Base-by-base conservation (phyloP, 2,113 vertebrate species). In the Romanogobio albipinnatus region DNA sequence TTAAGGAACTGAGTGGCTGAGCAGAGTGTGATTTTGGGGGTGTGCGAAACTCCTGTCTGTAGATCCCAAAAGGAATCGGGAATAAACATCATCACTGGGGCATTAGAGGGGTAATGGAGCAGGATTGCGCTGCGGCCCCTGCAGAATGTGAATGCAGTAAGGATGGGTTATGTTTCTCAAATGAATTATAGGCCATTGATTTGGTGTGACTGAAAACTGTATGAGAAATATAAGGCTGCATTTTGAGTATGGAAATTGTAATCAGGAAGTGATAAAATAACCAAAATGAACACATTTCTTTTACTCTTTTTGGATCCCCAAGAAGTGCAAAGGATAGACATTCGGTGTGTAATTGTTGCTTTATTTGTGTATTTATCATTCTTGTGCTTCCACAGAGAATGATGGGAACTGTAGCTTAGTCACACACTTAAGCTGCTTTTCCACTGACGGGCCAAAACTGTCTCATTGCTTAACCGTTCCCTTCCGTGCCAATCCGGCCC, bases 51-150 rank as follows among this genome's bases (percentile, higher is more conserved):
- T 26, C n/a, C 58, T 62, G 58, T 79, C 45, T 79, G 76, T n/a
- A 79, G 56, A 62, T 62, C 76, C 36, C 76, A 62, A 47, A 79
- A 62, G 76, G 58, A 62, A 15, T 26, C 2, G 2, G 26, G 58
- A 47, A 62, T 79, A 79, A 79, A 79, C 58, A 79, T 79, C 36
- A 26, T 47, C 58, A 62, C n/a, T 47, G n/a, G 58, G 14, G 58
- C 58, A 62, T 79, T 79, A 79, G n/a, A 64, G 39, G 45, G n/a
- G 36, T 79, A 79, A 79, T 79, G 58, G 58, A 62, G 76, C 76
- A 47, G 59, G 13, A 47, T 6, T 47, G 39, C 24, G 58, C 77
- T 19, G 77, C 2, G 15, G 43, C 39, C 58, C 56, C 58, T 45
- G 56, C 76, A 61, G 53, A 43, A 56, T 53, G 73, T n/a, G 49